phyloP scores from a whole-genome alignment of 2,888 invertebrate species.

The Leptinotarsa juncta region DNA sequence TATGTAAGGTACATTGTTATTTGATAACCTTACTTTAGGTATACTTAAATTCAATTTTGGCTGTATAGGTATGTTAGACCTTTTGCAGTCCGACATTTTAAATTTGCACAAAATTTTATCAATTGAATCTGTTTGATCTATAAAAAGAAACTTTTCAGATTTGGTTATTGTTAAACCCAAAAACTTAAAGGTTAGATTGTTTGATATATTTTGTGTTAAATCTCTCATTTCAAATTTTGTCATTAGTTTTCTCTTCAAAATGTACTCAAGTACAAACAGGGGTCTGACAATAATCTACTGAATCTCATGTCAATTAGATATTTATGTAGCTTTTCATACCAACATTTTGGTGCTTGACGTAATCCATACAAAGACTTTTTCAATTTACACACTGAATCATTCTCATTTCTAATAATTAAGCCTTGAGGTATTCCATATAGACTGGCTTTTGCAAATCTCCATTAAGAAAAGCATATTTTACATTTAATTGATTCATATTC shows the following conservation, averaged over 20 bases:
- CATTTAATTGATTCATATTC: conserved; percentile 36
- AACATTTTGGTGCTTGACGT: conserved; percentile 23
- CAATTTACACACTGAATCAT: too few species aligned
- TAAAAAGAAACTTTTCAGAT: conserved; percentile 7
- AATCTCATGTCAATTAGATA: conserved; percentile 19
- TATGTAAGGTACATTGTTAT: conserved; percentile 21
- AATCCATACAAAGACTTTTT: too few species aligned
- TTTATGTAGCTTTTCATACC: conserved; percentile 16
- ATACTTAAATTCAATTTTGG: conserved; percentile 24
- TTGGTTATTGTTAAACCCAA: conserved; percentile 25
- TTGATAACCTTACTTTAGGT: background rate
- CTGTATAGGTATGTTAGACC: conserved; percentile 22
- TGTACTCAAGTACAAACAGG: conserved; percentile 35
- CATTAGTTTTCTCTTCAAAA: background rate
- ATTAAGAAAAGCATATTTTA: conserved; percentile 40
- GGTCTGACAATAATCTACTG: conserved; percentile 24
- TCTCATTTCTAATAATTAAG: too few species aligned
- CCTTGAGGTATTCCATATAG: background rate
- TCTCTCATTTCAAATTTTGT: conserved; percentile 15
- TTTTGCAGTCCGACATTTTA: conserved; percentile 16
- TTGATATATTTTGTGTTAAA: background rate
- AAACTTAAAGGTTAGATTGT: background rate
- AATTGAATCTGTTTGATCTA: conserved; percentile 18
- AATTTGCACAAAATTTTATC: too few species aligned
- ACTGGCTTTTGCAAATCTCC: conserved; percentile 22